phyloP scores from a whole-genome alignment of 2,797 vertebrate genomes.

The Danio choprae region DNA sequence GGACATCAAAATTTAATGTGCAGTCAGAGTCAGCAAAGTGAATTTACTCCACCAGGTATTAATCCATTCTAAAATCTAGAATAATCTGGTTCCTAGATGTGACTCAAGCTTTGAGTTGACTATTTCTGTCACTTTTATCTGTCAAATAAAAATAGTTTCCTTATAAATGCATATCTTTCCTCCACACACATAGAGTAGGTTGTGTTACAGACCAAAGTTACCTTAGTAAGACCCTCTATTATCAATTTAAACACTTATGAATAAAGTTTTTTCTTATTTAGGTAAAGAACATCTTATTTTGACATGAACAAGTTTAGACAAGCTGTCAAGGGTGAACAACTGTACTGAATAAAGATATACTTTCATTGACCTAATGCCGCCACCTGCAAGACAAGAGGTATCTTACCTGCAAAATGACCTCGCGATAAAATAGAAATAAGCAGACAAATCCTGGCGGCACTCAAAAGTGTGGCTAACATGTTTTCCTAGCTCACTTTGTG shows the following conservation, averaged over 20 bases:
- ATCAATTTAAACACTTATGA: not conserved
- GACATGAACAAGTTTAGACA: not conserved
- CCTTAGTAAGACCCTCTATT: not conserved
- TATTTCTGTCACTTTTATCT: not conserved
- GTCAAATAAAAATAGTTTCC: not conserved
- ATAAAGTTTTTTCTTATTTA: not conserved
- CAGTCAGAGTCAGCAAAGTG: not conserved
- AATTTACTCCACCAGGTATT: not conserved
- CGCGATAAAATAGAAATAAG: constrained; percentile 37
- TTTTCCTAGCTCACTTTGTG: constrained; percentile 3
- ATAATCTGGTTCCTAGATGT: not conserved
- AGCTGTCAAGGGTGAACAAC: not conserved
- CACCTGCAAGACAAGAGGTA: not conserved
- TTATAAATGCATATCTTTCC: not conserved
- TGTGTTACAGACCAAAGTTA: not conserved
- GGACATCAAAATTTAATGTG: no score
- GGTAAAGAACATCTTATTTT: not conserved
- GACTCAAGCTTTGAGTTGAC: not conserved
- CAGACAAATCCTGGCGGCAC: constrained; percentile 34
- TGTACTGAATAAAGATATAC: no score
- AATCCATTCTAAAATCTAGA: not conserved
- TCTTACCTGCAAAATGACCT: constrained; percentile 50
- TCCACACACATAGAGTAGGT: not conserved
- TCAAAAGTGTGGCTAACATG: constrained; percentile 40
- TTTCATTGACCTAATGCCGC: constrained; percentile 7